Percentiles rank a stretch among this genome's conserved stretches.
Conservation (phyloP, 2,888 invertebrate genomes). For the Ornithoptera priamus region DNA sequence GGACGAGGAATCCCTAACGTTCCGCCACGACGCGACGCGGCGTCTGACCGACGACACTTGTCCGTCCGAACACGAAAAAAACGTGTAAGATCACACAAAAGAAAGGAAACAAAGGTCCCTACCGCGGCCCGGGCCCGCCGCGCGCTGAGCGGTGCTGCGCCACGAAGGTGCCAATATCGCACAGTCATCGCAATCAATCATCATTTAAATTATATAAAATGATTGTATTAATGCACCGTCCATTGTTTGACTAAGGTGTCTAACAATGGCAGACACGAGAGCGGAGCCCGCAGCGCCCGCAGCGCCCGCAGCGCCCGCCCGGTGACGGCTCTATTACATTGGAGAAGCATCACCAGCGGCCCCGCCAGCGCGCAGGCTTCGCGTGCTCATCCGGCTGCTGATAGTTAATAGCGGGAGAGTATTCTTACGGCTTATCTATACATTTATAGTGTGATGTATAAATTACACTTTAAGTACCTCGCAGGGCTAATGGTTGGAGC, state of each 20-base stretch:
- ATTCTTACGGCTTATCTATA: no score
- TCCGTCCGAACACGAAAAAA: slow-evolving; percentile 34
- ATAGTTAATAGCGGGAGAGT: no score
- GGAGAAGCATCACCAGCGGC: no score
- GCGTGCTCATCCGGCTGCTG: no score
- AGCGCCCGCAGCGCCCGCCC: no score
- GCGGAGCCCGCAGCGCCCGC: slow-evolving; percentile 46
- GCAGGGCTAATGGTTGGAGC: no score
- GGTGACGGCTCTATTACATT: no score
- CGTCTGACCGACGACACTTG: slow-evolving; percentile 41
- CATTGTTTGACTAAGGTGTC: slow-evolving; percentile 74
- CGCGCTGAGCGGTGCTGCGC: slow-evolving; percentile 29
- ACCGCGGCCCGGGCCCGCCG: slow-evolving; percentile 30
- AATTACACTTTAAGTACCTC: no score
- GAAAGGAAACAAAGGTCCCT: slow-evolving; percentile 32
- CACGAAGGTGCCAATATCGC: slow-evolving; percentile 48
- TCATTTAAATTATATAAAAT: slow-evolving; percentile 72
- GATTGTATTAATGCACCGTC: slow-evolving; percentile 74
- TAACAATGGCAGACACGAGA: slow-evolving; percentile 68
- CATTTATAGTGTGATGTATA: no score
- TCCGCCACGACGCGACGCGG: slow-evolving; percentile 35
- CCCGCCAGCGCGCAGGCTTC: no score
- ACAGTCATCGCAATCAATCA: slow-evolving; percentile 75
- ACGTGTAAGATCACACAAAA: slow-evolving; percentile 25
- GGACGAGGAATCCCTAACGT: slow-evolving; percentile 33